Percentiles rank a stretch among this genome's conserved stretches.
Evolutionary conservation across 2,888 invertebrate species (phyloP).

Genomic region (Caenorhabditis wallacei): DNA sequence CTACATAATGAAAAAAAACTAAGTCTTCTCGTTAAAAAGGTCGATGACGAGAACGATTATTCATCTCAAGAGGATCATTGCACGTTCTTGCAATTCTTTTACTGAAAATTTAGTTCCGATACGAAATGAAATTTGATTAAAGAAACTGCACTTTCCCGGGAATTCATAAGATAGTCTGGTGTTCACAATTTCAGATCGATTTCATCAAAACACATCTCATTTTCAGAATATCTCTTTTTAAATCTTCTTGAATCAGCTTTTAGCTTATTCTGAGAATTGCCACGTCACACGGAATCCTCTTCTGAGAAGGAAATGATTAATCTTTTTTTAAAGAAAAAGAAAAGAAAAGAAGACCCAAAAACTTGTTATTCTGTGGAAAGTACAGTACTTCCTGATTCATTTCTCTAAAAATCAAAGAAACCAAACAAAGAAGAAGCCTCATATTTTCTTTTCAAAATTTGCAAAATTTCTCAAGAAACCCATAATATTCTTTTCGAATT

Average conservation of each 20-base stretch:
- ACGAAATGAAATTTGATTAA: neutral
- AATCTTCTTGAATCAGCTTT: neutral
- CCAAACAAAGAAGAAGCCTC: slow-evolving; percentile 15
- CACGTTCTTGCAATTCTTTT: neutral
- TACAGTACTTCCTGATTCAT: slow-evolving; percentile 24
- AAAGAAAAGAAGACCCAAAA: neutral
- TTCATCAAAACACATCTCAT: neutral
- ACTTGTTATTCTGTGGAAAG: neutral
- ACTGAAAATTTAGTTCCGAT: no score
- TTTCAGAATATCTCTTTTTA: neutral
- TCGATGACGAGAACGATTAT: slow-evolving; percentile 7
- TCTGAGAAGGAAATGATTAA: neutral
- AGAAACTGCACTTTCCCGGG: neutral
- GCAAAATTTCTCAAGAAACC: neutral
- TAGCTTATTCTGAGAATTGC: neutral
- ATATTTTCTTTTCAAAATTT: neutral
- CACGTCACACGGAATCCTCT: neutral
- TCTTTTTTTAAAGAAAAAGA: no score
- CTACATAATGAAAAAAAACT: slow-evolving; percentile 1
- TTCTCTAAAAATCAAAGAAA: slow-evolving; percentile 9
- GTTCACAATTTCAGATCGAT: neutral
- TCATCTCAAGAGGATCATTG: neutral
- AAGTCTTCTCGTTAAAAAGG: slow-evolving; percentile 25
- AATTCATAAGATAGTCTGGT: no score
- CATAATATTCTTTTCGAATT: slow-evolving; percentile 21